phyloP scores from a whole-genome alignment of 2,888 invertebrate species.

The Meganola albula region DNA sequence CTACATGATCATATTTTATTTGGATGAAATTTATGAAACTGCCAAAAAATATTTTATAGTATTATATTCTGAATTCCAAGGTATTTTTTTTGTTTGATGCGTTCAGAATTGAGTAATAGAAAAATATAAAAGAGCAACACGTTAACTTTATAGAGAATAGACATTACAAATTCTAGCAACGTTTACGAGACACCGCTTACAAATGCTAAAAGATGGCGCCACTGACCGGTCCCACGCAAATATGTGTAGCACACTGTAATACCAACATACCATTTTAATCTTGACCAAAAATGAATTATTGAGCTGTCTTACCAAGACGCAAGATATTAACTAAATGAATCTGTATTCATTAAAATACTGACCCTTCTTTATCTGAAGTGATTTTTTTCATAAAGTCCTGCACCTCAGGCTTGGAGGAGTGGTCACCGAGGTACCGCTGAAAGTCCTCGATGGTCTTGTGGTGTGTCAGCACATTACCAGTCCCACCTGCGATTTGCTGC shows the following conservation, averaged over 20 bases:
- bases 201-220: slow-evolving; percentile 49
- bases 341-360: slow-evolving; percentile 39
- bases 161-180: slow-evolving; percentile 29
- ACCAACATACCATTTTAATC: slow-evolving; percentile 14
- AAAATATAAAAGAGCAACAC: too few relatives aligned
- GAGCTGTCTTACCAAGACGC: too few relatives aligned
- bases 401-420: slow-evolving; percentile 86
- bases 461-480: slow-evolving; percentile 91
- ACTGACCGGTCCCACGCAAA: slow-evolving; percentile 68
- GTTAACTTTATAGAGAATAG: background rate
- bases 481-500: slow-evolving; percentile 92
- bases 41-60: too few relatives aligned
- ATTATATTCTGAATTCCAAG: too few relatives aligned
- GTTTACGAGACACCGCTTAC: slow-evolving; percentile 54
- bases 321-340: too few relatives aligned
- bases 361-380: slow-evolving; percentile 96
- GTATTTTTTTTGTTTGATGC: too few relatives aligned
- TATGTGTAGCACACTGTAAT: slow-evolving; percentile 64
- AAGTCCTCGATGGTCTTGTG: slow-evolving; percentile 92
- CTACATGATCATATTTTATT: too few relatives aligned
- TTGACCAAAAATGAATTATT: too few relatives aligned
- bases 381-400: slow-evolving; percentile 93
- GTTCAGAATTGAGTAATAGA: too few relatives aligned
- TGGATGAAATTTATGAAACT: too few relatives aligned
- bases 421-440: slow-evolving; percentile 88